Base-by-base conservation (phyloP, 2,113 vertebrate species). In the Petrocephalus zakoni region DNA sequence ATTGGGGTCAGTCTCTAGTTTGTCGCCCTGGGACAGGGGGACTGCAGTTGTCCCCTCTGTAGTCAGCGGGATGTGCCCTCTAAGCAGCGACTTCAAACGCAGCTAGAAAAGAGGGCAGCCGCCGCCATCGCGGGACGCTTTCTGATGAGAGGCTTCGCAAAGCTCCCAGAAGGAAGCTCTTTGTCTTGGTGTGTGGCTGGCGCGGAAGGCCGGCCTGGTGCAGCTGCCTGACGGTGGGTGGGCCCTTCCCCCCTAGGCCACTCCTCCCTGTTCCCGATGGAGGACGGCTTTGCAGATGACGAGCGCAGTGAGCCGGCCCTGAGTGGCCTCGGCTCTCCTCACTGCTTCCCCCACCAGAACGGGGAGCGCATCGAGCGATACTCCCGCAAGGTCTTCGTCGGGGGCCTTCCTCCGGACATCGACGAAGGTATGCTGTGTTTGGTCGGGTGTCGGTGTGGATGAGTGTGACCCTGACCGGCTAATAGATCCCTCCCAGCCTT, bases 331-430 rank as follows among this genome's bases (percentile, higher is more conserved):
- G 98, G 97, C 0, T 99, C 98, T 3, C 97, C 97, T 82, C 98
- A 99, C 94, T 98, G 98, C 94, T 99, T 99, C 94, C 97, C 97
- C 82, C 98, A 99, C 93, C 98, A 99, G 92, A 99, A 99, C 1
- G 98, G 98, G 72, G 98, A 99, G 91, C 95, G 97, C 15, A 97
- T 99, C 86, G 98, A 99, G 61, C 97, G 98, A 2, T 99, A 97
- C 55, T 99, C 98, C 21, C 98, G 98, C 1, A 99, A 99, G 83
- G 98, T 99, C 92, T 99, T 99, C 88, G 98, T 99, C 0, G 98
- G 98, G 1, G 98, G 98, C 68, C 93, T 99, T 85, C 98, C 98
- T 53, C 98, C 98, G 0, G 98, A 99, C 92, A 99, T 99, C 72
- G 98, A 99, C 68, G 98, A 99, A 99, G 98, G 98, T 99, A 96